phyloP scores from a whole-genome alignment of 2,797 vertebrate genomes.

The Danio tinwini region DNA sequence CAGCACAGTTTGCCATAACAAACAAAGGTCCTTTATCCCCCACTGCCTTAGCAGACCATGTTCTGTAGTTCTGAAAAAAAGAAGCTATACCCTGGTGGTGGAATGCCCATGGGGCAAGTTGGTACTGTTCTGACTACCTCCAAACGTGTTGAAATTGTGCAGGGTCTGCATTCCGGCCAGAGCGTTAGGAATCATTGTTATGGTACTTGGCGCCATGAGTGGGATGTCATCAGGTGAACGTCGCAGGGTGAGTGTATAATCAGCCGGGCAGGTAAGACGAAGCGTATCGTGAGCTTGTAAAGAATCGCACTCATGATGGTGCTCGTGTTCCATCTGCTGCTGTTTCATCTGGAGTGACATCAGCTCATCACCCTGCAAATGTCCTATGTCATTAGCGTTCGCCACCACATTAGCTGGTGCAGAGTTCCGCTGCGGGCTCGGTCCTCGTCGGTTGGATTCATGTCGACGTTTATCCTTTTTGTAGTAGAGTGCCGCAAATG shows the following conservation, averaged over 20 bases:
- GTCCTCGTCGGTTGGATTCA: constrained; percentile 86
- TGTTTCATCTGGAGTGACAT: constrained; percentile 96
- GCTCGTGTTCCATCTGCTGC: constrained; percentile 77
- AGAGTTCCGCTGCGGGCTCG: constrained; percentile 84
- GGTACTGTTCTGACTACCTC: constrained; percentile 92
- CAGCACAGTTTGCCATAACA: constrained; percentile 34
- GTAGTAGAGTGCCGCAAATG: constrained; percentile 94
- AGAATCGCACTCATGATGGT: constrained; percentile 87
- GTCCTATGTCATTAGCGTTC: constrained; percentile 84
- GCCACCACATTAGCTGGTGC: constrained; percentile 60
- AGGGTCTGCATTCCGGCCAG: constrained; percentile 91
- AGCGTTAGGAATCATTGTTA: constrained; percentile 96
- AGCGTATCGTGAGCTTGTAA: constrained; percentile 88
- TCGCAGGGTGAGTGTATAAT: constrained; percentile 93
- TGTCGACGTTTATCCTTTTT: constrained; percentile 96
- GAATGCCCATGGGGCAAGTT: constrained; percentile 95
- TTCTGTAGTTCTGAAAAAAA: constrained; percentile 35
- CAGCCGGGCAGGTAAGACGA: constrained; percentile 89
- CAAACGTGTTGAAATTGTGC: constrained; percentile 95
- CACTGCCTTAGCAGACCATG: constrained; percentile 40
- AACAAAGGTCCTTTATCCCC: constrained; percentile 30
- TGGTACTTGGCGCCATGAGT: constrained; percentile 93
- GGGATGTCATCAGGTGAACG: constrained; percentile 93
- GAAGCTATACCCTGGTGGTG: constrained; percentile 94
- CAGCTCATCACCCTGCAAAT: constrained; percentile 91